These are phyloP conservation scores for Caretta caretta DNA, from an alignment of 2,113 vertebrate genomes.

Conservation along the genomic window DNA sequence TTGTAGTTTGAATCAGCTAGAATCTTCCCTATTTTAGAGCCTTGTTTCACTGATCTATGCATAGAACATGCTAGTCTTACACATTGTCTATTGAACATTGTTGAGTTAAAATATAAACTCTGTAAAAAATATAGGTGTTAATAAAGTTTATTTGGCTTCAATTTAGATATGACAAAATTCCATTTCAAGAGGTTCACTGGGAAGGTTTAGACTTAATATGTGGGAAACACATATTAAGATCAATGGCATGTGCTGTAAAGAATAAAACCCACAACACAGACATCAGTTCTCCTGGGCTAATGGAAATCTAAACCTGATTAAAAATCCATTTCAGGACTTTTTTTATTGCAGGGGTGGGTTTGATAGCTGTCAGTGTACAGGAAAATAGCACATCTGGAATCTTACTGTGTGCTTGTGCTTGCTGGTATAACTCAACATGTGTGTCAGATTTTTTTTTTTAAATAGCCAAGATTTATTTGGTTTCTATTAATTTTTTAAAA, in stretches of 20 bases:
- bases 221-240: slow-evolving; percentile 68
- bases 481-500: slow-evolving; percentile 79
- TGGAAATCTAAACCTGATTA: slow-evolving; percentile 75
- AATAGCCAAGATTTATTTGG: slow-evolving; percentile 80
- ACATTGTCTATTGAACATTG: slow-evolving; percentile 32
- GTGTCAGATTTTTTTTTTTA: slow-evolving; percentile 68
- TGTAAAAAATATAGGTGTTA: slow-evolving; percentile 65
- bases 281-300: slow-evolving; percentile 69
- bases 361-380: slow-evolving; percentile 82
- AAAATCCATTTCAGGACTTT: slow-evolving; percentile 78
- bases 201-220: slow-evolving; percentile 63
- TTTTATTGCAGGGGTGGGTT: slow-evolving; percentile 77
- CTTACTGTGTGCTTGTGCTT: slow-evolving; percentile 73
- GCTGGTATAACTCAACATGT: slow-evolving; percentile 81
- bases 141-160: slow-evolving; percentile 71
- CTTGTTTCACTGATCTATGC: slow-evolving; percentile 7
- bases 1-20: slow-evolving; percentile 26
- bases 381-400: slow-evolving; percentile 83
- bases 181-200: slow-evolving; percentile 55
- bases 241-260: slow-evolving; percentile 69
- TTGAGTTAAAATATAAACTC: slow-evolving; percentile 23
- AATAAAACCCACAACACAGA: slow-evolving; percentile 73
- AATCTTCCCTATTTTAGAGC: neutral
- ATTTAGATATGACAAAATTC: slow-evolving; percentile 68
- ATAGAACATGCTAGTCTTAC: neutral